Percentiles rank a stretch among this genome's conserved stretches.
phyloP scores from a whole-genome alignment of 2,113 vertebrate genomes.

The Herpetotheres cachinnans region DNA sequence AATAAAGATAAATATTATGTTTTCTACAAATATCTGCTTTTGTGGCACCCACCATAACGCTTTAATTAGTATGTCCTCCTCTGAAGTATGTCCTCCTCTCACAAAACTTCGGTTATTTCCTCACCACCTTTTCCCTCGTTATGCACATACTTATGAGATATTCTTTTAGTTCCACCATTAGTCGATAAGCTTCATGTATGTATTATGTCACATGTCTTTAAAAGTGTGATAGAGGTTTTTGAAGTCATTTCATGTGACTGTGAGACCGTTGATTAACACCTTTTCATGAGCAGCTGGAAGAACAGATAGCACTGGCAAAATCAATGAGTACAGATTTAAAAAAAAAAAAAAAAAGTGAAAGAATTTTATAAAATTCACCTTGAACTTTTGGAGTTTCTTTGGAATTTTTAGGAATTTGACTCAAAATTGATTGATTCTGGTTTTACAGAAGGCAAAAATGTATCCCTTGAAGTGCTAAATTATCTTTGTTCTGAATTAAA shows the following conservation, averaged over 20 bases:
- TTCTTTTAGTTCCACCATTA: background rate
- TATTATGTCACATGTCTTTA: background rate
- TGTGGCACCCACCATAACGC: background rate
- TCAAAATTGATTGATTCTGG: background rate
- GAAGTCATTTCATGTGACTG: background rate
- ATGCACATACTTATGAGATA: background rate
- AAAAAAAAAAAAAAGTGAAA: background rate
- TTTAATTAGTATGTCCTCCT: rapidly evolving
- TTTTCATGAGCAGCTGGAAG: background rate
- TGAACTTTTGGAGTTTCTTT: background rate
- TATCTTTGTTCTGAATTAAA: background rate
- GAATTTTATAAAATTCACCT: background rate
- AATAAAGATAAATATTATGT: background rate
- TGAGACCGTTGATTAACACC: background rate
- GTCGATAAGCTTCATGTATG: background rate
- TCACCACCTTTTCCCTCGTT: rapidly evolving
- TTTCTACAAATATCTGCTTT: background rate
- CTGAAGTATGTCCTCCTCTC: background rate
- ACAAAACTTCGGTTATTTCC: background rate
- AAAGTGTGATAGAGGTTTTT: background rate
- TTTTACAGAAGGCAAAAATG: background rate
- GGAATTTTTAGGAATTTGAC: background rate
- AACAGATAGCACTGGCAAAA: background rate
- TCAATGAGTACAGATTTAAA: background rate
- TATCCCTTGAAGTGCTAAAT: background rate